Evolutionary conservation across 2,797 vertebrate species (phyloP).

Genomic region (Amphiprion clarkii): DNA sequence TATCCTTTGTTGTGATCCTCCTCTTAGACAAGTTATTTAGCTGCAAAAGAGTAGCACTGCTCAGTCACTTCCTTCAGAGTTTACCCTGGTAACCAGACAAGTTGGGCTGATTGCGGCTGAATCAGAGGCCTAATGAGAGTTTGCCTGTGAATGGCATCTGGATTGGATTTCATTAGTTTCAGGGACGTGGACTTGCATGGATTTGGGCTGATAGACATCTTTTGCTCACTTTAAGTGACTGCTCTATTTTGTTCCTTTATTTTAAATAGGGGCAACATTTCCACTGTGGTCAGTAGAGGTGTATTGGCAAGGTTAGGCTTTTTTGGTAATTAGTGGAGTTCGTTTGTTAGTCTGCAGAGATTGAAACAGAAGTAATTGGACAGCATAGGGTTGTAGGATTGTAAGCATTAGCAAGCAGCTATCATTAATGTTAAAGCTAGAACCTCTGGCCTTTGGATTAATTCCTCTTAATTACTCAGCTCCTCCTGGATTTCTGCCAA

Average conservation of each 20-base stretch:
- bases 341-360: not conserved
- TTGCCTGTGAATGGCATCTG: not conserved
- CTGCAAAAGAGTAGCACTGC: not conserved
- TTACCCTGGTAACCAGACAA: constrained; percentile 6
- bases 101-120: not conserved
- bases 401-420: constrained; percentile 1
- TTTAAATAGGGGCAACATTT: too few species aligned
- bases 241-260: not conserved
- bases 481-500: constrained; percentile 28
- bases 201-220: not conserved
- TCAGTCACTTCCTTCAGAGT: not conserved
- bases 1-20: not conserved
- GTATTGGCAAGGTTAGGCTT: not conserved
- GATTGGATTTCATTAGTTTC: not conserved
- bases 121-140: not conserved
- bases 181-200: constrained; percentile 7
- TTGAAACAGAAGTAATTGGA: not conserved
- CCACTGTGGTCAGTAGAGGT: not conserved
- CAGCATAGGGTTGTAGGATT: not conserved
- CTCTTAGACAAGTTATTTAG: constrained; percentile 1
- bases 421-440: constrained; percentile 27
- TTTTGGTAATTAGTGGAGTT: not conserved
- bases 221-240: not conserved
- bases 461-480: constrained; percentile 52
- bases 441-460: constrained; percentile 32